Evolutionary conservation across 2,113 vertebrate genomes (phyloP).

Genomic region (Climacteris rufus): DNA sequence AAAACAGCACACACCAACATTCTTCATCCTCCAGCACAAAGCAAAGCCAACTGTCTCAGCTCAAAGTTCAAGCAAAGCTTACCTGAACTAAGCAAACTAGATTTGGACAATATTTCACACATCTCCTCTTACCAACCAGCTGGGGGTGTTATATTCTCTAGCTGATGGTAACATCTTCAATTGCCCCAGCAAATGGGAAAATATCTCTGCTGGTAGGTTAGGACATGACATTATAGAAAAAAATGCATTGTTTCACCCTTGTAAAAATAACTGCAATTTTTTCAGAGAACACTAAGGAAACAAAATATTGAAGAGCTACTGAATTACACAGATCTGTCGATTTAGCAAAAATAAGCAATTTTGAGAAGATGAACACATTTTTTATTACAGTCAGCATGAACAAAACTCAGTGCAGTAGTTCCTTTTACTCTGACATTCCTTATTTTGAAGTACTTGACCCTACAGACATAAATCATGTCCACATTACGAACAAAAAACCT

Average conservation of each 20-base stretch:
- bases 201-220: not conserved
- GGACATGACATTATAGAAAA: not conserved
- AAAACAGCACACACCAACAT: not conserved
- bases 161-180: not conserved
- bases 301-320: not conserved
- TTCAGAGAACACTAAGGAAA: not conserved
- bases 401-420: not conserved
- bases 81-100: not conserved
- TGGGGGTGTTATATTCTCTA: not conserved
- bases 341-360: not conserved
- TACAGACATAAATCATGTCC: not conserved
- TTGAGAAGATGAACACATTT: accelerated
- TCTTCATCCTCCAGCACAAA: not conserved
- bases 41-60: not conserved
- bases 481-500: not conserved
- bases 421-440: not conserved
- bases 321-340: not conserved
- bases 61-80: not conserved
- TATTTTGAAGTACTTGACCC: not conserved
- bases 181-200: not conserved
- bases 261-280: not conserved
- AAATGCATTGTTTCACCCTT: not conserved
- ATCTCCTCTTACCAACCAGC: not conserved
- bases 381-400: not conserved
- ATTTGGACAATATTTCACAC: not conserved